phyloP scores from a whole-genome alignment of 2,797 vertebrate genomes.

The Lacerta viridis region DNA sequence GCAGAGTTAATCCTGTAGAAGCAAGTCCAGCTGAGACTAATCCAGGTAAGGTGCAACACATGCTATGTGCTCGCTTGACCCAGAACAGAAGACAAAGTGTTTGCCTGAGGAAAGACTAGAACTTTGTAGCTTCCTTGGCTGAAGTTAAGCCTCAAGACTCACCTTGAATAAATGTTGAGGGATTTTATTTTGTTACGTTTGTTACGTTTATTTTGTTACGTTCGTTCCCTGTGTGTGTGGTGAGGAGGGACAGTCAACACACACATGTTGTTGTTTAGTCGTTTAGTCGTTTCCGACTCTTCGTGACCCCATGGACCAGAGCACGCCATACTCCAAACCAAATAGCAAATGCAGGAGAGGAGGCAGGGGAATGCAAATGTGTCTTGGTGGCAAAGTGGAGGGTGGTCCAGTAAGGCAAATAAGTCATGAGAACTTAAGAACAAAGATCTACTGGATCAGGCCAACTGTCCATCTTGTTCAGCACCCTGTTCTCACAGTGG shows the following conservation, averaged over 20 bases:
- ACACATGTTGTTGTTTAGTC: no score
- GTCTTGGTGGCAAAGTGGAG: neutral
- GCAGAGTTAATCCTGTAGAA: conserved; percentile 26
- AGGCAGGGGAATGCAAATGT: neutral
- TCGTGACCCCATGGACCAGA: no score
- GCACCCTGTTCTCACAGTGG: no score
- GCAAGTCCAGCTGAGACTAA: conserved; percentile 13
- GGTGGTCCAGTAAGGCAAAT: neutral
- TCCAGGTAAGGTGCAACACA: neutral
- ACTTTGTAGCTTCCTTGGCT: neutral
- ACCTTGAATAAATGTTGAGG: neutral
- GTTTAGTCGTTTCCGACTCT: no score
- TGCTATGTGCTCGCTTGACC: neutral
- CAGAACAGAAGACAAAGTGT: conserved; percentile 7
- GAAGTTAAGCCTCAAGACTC: neutral
- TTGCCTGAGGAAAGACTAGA: conserved; percentile 17
- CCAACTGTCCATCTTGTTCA: no score
- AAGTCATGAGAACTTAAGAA: no score
- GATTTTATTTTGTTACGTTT: neutral
- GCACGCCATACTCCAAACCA: no score
- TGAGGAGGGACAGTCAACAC: neutral
- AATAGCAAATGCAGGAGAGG: neutral
- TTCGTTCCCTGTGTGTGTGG: neutral
- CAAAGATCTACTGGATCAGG: no score
- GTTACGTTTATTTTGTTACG: neutral